These are phyloP conservation scores for Drosophila paramelanica DNA, from an alignment of 2,888 invertebrate species.

Conservation along the genomic window DNA sequence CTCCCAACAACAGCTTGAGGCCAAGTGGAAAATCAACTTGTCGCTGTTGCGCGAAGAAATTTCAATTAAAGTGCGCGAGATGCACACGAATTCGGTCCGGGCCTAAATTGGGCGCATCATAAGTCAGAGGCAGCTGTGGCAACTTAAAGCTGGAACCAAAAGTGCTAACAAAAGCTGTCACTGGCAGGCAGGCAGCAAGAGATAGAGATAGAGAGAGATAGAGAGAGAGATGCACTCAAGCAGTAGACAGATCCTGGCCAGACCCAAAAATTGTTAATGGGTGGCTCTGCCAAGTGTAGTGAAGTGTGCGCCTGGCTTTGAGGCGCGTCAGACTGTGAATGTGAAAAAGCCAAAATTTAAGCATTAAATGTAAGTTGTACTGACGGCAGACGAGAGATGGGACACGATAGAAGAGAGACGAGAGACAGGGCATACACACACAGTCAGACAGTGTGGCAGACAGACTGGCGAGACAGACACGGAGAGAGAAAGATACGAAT, in stretches of 20 bases:
- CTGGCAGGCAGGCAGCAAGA: constrained; percentile 39
- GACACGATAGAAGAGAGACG: constrained; percentile 8
- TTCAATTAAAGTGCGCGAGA: constrained; percentile 61
- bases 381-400: constrained; percentile 30
- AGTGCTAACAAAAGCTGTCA: constrained; percentile 71
- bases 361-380: constrained; percentile 73
- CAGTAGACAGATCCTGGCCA: constrained; percentile 67
- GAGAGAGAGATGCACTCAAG: constrained; percentile 64
- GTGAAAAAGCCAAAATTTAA: constrained; percentile 75
- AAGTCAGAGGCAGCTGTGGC: constrained; percentile 8
- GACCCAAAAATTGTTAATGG: constrained; percentile 74
- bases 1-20: constrained; percentile 33
- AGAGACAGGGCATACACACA: constrained; percentile 17
- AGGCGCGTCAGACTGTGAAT: constrained; percentile 79
- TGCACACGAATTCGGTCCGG: not conserved
- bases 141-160: constrained; percentile 60
- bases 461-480: constrained; percentile 29
- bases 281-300: constrained; percentile 46
- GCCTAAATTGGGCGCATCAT: constrained; percentile 29
- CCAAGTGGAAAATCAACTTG: constrained; percentile 78
- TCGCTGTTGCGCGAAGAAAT: constrained; percentile 62
- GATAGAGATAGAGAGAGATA: constrained; percentile 31
- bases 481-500: constrained; percentile 22
- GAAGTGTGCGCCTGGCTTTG: constrained; percentile 61
- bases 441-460: constrained; percentile 33